A percentile compares a stretch with the other conserved stretches of the same genome.
phyloP scores from a whole-genome alignment of 2,113 vertebrate genomes.

The Romanogobio albipinnatus region DNA sequence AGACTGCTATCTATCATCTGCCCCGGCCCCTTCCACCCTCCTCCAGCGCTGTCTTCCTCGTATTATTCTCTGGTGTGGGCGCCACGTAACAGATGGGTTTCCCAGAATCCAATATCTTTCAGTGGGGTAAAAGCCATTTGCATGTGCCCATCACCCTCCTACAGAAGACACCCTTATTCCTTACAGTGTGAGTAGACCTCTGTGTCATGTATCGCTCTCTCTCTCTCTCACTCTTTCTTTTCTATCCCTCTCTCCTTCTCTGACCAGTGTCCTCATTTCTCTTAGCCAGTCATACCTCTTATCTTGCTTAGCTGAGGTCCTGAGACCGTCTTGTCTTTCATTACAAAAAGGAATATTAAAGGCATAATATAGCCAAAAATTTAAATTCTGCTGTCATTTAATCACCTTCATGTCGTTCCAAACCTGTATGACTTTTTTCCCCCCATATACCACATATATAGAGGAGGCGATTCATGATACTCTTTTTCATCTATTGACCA shows the following conservation, averaged over 20 bases:
- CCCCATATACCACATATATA: neutral
- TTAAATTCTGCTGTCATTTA: neutral
- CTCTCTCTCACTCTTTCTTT: neutral
- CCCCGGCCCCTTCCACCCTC: slow-evolving; percentile 23
- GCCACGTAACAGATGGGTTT: slow-evolving; percentile 56
- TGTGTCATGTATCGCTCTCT: neutral
- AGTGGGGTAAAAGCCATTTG: slow-evolving; percentile 44
- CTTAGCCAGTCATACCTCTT: neutral
- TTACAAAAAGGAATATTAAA: neutral
- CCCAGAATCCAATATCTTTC: slow-evolving; percentile 58
- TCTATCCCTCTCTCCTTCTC: neutral
- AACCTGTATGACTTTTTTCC: neutral
- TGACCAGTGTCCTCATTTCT: slow-evolving; percentile 1
- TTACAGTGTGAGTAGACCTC: neutral
- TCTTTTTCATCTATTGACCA: neutral
- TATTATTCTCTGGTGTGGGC: slow-evolving; percentile 35
- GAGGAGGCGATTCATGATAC: too few relatives aligned
- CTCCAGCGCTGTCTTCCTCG: slow-evolving; percentile 37
- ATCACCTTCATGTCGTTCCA: neutral
- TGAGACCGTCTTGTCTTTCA: neutral
- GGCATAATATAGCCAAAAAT: neutral
- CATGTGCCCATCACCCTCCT: slow-evolving; percentile 48
- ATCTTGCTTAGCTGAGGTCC: slow-evolving; percentile 3
- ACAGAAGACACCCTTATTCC: slow-evolving; percentile 3
- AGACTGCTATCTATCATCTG: slow-evolving; percentile 57